These are phyloP conservation scores for Eremophila alpestris DNA, from an alignment of 2,797 vertebrate genomes.

Conservation along the genomic window DNA sequence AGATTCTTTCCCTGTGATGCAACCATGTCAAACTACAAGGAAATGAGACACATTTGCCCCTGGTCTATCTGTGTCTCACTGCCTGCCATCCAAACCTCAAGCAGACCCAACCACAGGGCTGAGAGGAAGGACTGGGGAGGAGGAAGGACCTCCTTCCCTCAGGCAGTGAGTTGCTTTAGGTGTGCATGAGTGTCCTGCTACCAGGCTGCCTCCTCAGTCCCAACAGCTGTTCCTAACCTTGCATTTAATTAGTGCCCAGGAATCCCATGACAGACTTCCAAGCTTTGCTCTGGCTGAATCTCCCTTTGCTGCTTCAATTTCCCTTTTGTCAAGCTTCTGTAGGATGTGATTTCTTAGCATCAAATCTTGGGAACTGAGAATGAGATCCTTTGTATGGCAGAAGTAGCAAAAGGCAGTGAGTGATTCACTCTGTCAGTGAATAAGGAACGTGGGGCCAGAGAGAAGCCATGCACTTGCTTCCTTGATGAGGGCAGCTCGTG, in stretches of 20 bases:
- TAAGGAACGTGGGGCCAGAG: neutral
- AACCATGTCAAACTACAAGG: neutral
- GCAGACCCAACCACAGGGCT: neutral
- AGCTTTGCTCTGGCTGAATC: neutral
- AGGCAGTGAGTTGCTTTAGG: neutral
- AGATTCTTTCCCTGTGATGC: neutral
- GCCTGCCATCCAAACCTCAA: neutral
- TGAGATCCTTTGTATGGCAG: neutral
- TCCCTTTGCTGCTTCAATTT: neutral
- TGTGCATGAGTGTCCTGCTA: neutral
- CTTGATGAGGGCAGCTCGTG: neutral
- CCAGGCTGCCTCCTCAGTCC: neutral
- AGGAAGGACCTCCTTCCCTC: neutral
- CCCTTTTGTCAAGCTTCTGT: neutral
- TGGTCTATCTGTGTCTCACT: neutral
- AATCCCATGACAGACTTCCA: neutral
- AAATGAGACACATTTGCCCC: neutral
- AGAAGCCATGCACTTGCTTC: neutral
- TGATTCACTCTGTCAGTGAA: neutral
- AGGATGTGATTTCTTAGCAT: neutral
- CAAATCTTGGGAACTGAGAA: neutral
- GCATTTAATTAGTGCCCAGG: neutral
- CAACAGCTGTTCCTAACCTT: neutral
- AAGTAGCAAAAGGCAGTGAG: neutral
- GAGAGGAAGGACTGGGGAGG: neutral